Conservation (phyloP, 2,888 invertebrate species). For the Dynastes hyllus region DNA sequence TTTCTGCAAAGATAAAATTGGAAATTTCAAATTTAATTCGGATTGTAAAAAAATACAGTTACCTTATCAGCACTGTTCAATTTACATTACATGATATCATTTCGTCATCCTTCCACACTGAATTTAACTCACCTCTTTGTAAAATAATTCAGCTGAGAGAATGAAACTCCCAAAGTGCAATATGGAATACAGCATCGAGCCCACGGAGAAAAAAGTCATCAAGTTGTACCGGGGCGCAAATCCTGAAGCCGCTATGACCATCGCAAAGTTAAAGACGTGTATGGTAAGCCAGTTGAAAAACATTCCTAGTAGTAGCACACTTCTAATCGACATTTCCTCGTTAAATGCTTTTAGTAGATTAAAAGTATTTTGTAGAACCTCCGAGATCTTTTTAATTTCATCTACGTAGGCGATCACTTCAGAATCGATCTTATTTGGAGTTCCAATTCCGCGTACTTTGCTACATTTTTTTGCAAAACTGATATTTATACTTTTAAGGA, state of each 20-base stretch:
- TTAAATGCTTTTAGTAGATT: not conserved
- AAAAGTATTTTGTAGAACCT: not conserved
- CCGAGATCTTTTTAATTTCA: not conserved
- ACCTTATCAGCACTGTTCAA: too few relatives aligned
- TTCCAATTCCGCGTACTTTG: too few relatives aligned
- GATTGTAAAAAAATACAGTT: too few relatives aligned
- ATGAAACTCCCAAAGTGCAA: not conserved
- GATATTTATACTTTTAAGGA: not conserved
- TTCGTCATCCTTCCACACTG: too few relatives aligned
- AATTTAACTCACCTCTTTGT: conserved; percentile 16
- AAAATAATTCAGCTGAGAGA: not conserved
- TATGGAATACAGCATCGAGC: not conserved
- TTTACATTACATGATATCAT: too few relatives aligned
- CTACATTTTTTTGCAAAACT: not conserved
- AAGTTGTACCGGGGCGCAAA: not conserved
- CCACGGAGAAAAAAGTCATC: not conserved
- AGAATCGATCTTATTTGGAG: not conserved
- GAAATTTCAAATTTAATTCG: too few relatives aligned
- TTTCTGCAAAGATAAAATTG: too few relatives aligned
- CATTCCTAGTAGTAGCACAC: not conserved
- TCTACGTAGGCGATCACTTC: not conserved
- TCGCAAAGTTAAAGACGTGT: not conserved
- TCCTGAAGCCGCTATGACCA: not conserved
- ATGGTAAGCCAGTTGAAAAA: conserved; percentile 4
- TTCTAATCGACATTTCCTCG: not conserved